These are phyloP conservation scores for Gonatopus flavifemur DNA, from an alignment of 1,140 invertebrate genomes.

Conservation along the genomic window DNA sequence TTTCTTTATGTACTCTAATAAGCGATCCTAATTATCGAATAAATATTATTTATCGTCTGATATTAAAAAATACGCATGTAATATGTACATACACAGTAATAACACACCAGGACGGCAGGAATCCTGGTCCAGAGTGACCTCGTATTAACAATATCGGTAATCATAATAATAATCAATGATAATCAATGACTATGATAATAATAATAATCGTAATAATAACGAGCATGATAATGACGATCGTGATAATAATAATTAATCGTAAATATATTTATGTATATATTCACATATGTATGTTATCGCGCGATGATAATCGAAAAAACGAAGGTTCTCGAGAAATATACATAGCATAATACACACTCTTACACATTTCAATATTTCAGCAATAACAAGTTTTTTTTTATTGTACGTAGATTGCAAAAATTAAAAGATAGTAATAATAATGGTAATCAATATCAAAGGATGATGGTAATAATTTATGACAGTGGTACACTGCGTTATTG, in stretches of 20 bases:
- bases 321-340: constrained; percentile 39
- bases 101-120: constrained; percentile 39
- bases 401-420: constrained; percentile 57
- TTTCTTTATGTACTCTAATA: constrained; percentile 37
- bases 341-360: constrained; percentile 40
- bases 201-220: no score
- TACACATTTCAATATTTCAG: constrained; percentile 51
- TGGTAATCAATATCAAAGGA: no score
- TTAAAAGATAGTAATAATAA: no score
- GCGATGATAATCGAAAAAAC: no score
- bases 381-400: constrained; percentile 58
- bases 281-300: no score
- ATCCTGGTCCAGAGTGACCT: constrained; percentile 39
- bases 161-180: no score
- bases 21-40: constrained; percentile 39
- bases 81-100: constrained; percentile 41
- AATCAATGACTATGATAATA: no score
- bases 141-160: no score
- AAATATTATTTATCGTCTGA: constrained; percentile 39
- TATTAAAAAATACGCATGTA: constrained; percentile 42
- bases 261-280: no score
- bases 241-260: no score
- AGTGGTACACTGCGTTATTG: constrained; percentile 56
- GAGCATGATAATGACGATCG: no score
- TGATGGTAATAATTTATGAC: constrained; percentile 57